Percentiles rank a stretch among this genome's conserved stretches.
Conservation (phyloP, 23 tunicate species). For the Corella eumyota region DNA sequence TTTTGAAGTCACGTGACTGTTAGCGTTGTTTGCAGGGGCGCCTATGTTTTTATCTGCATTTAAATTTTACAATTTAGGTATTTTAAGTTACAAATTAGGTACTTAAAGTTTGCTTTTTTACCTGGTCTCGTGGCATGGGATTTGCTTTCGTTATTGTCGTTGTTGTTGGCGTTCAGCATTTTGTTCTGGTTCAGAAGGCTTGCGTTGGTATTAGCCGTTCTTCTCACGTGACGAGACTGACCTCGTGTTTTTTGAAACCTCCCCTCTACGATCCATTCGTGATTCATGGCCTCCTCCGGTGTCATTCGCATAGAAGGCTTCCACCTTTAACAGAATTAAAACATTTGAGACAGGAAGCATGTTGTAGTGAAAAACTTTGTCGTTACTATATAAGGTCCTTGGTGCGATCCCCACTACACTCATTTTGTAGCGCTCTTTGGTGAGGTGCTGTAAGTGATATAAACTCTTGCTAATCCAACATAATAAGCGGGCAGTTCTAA, state of each 20-base stretch:
- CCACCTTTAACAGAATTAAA: conserved; percentile 37
- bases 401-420: too few relatives aligned
- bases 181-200: too few relatives aligned
- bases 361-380: background rate
- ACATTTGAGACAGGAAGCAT: background rate
- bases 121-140: background rate
- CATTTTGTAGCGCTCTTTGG: too few relatives aligned
- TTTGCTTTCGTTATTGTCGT: background rate
- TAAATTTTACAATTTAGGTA: background rate
- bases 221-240: conserved; percentile 51
- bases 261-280: conserved; percentile 85
- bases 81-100: background rate
- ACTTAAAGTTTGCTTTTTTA: background rate
- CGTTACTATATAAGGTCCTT: too few relatives aligned
- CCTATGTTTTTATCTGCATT: background rate
- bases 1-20: too few relatives aligned
- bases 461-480: too few relatives aligned
- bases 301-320: conserved; percentile 67
- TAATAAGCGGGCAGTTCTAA: too few relatives aligned
- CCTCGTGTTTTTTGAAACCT: conserved; percentile 70
- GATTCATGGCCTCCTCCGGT: conserved; percentile 88
- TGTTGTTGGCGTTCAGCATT: background rate
- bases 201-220: too few relatives aligned
- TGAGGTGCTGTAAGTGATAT: too few relatives aligned
- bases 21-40: too few relatives aligned